Conservation (phyloP, 2,797 vertebrate species). For the Melanotaenia boesemani region DNA sequence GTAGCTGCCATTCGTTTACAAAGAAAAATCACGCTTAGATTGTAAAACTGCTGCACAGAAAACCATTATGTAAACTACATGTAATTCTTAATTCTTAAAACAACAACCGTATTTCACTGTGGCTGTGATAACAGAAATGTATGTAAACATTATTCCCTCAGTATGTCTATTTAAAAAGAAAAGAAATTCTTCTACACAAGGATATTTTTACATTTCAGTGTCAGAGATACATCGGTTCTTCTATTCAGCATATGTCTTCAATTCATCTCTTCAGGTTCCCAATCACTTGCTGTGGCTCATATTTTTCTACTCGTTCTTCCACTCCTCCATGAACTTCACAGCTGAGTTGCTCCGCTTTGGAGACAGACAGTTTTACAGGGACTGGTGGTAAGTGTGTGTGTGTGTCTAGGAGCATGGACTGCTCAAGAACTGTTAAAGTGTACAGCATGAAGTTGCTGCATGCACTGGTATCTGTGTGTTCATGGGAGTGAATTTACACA, state of each 20-base stretch:
- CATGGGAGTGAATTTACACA: not conserved
- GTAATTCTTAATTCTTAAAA: not conserved
- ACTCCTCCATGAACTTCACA: constrained; percentile 90
- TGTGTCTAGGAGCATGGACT: not conserved
- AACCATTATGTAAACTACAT: not conserved
- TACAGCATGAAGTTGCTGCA: not conserved
- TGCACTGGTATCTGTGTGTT: not conserved
- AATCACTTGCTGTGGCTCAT: constrained; percentile 95
- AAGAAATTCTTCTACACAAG: too few relatives aligned
- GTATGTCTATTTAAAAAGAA: too few relatives aligned
- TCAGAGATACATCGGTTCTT: not conserved
- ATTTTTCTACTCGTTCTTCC: constrained; percentile 96
- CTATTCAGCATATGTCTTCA: not conserved
- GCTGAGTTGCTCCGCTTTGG: constrained; percentile 92
- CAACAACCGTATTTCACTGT: not conserved
- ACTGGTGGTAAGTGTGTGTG: constrained; percentile 89
- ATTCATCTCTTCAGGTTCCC: constrained; percentile 84
- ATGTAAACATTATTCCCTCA: not conserved
- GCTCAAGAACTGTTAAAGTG: not conserved
- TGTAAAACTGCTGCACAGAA: not conserved
- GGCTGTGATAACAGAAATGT: not conserved
- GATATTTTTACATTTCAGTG: too few relatives aligned
- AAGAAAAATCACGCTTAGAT: not conserved
- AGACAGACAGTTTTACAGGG: constrained; percentile 92
- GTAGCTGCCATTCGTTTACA: not conserved